Base-by-base conservation (phyloP, 92 coral and sea anemone species). In the Meandrina meandrites region DNA sequence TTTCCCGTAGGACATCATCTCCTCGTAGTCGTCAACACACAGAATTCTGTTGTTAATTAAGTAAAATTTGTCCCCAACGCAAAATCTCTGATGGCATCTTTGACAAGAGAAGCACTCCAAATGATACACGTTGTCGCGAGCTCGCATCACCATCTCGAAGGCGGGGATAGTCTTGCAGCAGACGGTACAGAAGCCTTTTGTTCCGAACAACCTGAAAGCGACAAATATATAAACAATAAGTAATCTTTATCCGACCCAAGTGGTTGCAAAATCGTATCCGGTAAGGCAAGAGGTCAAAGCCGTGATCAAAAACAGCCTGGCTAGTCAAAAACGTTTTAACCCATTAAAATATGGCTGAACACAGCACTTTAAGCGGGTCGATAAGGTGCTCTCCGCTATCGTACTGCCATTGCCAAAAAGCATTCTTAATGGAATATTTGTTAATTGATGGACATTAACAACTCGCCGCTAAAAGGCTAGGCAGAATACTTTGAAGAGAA, bases 101-200 rank as follows among this genome's bases (percentile, higher is more conserved):
- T 93, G 98, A 84, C 99, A 97, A 17, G 99, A 94, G 88, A 97
- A 97, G 78, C 99, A 97, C 86, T 97, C 99, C 82, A 97, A 73
- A 48, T 97, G 99, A 37, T 97, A 97, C 54, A 97, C 99, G 64
- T 95, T 92, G 57, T 97, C 99, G 42, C 96, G 90, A 40, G 98
- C 99, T 57, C 99, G 96, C 99, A 97, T 97, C 67, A 97, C 99
- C 99, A 97, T 97, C 87, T 97, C 99, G 75, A 97, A 97, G 70
- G 98, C 99, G 8, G 98, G 99, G 30, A 97, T 97, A 3, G 99
- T 93, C 82, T 97, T 97, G 81, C 95, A 94, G 81, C 99, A 97
- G 18, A 96, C 98, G 0, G 99, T 90, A 80, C 99, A 97, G 72
- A 95, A 93, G 0, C 99, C 99, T 76, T 95, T 87, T 67, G 93